Conservation (phyloP, 2,797 vertebrate species). For the Paedocypris micromegethes region DNA sequence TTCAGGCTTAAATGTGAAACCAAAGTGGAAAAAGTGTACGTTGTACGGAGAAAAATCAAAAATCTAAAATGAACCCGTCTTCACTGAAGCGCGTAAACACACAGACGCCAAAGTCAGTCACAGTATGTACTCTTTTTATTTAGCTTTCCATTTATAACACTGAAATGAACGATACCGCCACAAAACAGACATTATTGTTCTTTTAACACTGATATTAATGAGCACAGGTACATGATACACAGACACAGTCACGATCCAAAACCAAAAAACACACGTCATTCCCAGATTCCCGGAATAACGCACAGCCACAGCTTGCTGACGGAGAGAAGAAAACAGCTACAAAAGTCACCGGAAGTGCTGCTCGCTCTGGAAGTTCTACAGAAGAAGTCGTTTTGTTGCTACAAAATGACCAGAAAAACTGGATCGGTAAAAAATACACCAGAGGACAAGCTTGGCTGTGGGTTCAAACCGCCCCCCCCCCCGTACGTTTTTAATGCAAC, state of each 20-base stretch:
- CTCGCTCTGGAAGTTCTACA: constrained; percentile 72
- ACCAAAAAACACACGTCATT: constrained; percentile 65
- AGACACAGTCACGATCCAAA: constrained; percentile 71
- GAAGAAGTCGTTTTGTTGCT: constrained; percentile 66
- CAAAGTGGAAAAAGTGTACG: too few relatives aligned
- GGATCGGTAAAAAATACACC: constrained; percentile 76
- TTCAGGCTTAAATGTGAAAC: too few relatives aligned
- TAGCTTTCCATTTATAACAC: constrained; percentile 77
- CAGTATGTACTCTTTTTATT: constrained; percentile 53
- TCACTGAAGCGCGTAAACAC: constrained; percentile 23
- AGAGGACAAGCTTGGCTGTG: constrained; percentile 74
- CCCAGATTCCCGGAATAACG: constrained; percentile 58
- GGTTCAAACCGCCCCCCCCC: constrained; percentile 59
- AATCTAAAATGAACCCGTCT: constrained; percentile 10
- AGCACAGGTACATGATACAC: constrained; percentile 75
- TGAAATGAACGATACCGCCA: constrained; percentile 73
- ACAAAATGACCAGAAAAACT: constrained; percentile 81
- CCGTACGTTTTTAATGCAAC: constrained; percentile 67
- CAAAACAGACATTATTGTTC: constrained; percentile 74
- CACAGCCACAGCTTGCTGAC: constrained; percentile 73
- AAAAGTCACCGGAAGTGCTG: constrained; percentile 71
- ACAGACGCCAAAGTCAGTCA: neutral
- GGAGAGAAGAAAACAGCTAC: constrained; percentile 66
- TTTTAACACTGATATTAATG: constrained; percentile 74
- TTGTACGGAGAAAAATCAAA: too few relatives aligned